Percentiles rank a stretch among this genome's conserved stretches.
These are phyloP conservation scores for Sebastes iracundus DNA, from an alignment of 2,797 vertebrate species.

Conservation along the genomic window DNA sequence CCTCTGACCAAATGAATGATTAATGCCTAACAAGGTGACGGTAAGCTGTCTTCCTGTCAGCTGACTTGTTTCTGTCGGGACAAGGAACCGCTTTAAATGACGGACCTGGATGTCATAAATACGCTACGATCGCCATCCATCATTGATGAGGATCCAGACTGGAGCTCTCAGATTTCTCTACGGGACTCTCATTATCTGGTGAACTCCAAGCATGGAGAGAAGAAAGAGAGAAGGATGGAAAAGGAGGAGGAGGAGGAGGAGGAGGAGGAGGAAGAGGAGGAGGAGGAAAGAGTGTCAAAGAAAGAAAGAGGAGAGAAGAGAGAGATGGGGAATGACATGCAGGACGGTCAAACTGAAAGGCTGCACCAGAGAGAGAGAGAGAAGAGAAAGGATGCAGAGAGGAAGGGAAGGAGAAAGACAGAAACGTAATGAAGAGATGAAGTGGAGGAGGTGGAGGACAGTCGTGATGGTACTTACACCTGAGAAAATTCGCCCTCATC, in stretches of 20 bases:
- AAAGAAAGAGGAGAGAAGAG: neutral
- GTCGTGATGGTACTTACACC: constrained; percentile 63
- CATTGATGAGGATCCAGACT: constrained; percentile 40
- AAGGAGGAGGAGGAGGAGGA: neutral
- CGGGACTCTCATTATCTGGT: constrained; percentile 14
- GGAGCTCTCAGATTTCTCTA: constrained; percentile 45
- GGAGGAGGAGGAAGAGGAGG: no score
- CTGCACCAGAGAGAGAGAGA: neutral
- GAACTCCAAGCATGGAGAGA: neutral
- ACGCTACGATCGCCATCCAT: constrained; percentile 48
- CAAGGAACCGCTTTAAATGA: neutral
- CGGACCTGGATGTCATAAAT: constrained; percentile 55
- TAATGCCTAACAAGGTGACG: constrained; percentile 43
- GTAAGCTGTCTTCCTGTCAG: constrained; percentile 24
- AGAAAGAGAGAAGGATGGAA: neutral
- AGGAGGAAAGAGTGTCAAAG: neutral
- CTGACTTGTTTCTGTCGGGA: constrained; percentile 5
- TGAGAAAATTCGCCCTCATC: constrained; percentile 73
- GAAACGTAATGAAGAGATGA: neutral
- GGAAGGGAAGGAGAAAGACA: neutral
- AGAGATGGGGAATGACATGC: neutral
- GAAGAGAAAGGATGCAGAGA: neutral
- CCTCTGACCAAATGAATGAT: constrained; percentile 35
- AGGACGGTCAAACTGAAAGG: neutral
- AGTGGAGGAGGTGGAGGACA: neutral